phyloP scores from a whole-genome alignment of 2,797 vertebrate species.

The Trematomus bernacchii region DNA sequence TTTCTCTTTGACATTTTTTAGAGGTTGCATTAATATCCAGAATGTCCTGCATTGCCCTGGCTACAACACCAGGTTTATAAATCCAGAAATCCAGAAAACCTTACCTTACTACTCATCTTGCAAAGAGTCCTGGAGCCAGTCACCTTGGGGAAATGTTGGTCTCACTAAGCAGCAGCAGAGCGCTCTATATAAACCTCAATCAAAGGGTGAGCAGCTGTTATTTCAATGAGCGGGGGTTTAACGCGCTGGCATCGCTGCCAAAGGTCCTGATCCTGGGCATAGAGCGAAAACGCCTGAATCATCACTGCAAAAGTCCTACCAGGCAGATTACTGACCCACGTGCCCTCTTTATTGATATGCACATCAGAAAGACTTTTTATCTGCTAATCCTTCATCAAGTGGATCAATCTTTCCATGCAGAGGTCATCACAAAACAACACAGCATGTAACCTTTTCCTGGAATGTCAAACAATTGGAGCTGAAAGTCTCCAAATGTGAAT shows the following conservation, averaged over 20 bases:
- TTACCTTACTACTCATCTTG: constrained; percentile 82
- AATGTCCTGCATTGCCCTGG: background rate
- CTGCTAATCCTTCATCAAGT: constrained; percentile 60
- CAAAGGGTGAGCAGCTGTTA: constrained; percentile 75
- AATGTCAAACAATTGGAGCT: background rate
- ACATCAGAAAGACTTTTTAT: constrained; percentile 61
- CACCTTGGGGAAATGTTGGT: constrained; percentile 51
- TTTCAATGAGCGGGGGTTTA: constrained; percentile 80
- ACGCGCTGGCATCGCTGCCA: constrained; percentile 70
- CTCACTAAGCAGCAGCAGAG: constrained; percentile 54
- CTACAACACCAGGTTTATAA: background rate
- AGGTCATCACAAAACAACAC: constrained; percentile 66
- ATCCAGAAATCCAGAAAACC: background rate
- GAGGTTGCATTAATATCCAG: background rate
- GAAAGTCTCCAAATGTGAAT: background rate
- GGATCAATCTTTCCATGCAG: constrained; percentile 59
- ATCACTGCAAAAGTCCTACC: constrained; percentile 79
- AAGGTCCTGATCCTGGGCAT: constrained; percentile 76
- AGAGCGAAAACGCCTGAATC: constrained; percentile 83
- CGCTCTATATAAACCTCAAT: constrained; percentile 82
- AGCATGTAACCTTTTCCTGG: constrained; percentile 2
- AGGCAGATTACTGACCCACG: constrained; percentile 79
- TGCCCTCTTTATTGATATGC: constrained; percentile 71
- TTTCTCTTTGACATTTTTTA: background rate
- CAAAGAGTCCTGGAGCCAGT: constrained; percentile 58